Base-by-base conservation (phyloP, 1,140 invertebrate species). In the Odontomachus brunneus region DNA sequence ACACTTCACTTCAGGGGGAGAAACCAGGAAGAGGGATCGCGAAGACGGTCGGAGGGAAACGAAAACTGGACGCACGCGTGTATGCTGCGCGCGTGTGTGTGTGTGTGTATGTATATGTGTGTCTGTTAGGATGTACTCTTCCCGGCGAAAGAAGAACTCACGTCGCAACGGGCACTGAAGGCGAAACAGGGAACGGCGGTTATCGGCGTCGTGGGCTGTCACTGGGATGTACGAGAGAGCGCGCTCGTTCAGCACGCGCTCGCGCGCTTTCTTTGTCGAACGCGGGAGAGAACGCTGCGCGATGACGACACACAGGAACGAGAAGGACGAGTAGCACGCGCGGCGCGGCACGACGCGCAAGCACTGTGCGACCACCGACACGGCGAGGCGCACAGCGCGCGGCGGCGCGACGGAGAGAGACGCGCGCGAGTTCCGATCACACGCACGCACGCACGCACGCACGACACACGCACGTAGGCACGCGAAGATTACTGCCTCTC, bases 151-250 rank as follows among this genome's bases (percentile, higher is more conserved):
- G 38, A 44, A 44, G 9, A 44, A 44, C 38, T 44, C 38, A 44
- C 38, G 38, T 44, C 38, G 38, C 38, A 59, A 59, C n/a, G 19
- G n/a, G 19, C 53, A 19, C 9, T 44, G 11, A 15, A 48, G 12
- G n/a, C 9, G 24, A 17, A n/a, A 15, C 38, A 5, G 57, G 3
- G 44, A 48, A 22, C 14, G 19, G 55, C 55, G 38, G 22, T 62
- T 49, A 49, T 38, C 59, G 38, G 15, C 60, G 60, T 33, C 38
- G 73, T 60, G 60, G 22, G 73, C 73, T 76, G 73, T 76, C 73
- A 66, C 73, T 26, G 73, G 53, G 53, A 55, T 19, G 19, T 22
- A 9, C 53, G 53, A 55, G n/a, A 53, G 15, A 33, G n/a, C 3
- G 53, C n/a, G 15, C 51, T 4, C 51, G 15, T 53, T n/a, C 51